Evolutionary conservation across 2,888 invertebrate species (phyloP).

Genomic region (Lasius platythorax): DNA sequence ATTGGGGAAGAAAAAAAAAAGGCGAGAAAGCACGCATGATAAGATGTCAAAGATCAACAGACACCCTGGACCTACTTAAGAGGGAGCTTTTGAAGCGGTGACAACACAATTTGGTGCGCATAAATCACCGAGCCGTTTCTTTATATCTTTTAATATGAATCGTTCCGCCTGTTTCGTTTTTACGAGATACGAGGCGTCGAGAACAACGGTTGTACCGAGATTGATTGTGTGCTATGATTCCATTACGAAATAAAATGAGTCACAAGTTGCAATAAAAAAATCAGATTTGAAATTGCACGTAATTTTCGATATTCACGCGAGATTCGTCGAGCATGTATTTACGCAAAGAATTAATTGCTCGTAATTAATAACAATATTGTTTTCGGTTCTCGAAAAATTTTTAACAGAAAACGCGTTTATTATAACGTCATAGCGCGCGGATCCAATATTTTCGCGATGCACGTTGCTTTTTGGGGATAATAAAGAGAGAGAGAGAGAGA

Average conservation of each 20-base stretch:
- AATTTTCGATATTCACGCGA: not conserved
- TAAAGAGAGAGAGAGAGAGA: not conserved
- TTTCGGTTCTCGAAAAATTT: constrained; percentile 25
- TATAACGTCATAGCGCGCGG: constrained; percentile 24
- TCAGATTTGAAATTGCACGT: not conserved
- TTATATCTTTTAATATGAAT: constrained; percentile 85
- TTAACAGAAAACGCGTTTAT: constrained; percentile 54
- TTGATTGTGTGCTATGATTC: constrained; percentile 77
- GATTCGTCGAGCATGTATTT: not conserved
- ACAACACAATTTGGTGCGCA: constrained; percentile 85
- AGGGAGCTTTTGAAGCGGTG: constrained; percentile 70
- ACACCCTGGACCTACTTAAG: constrained; percentile 48
- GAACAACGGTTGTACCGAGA: constrained; percentile 80
- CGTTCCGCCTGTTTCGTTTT: constrained; percentile 66
- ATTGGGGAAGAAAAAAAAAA: constrained; percentile 68
- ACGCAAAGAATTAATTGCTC: not conserved
- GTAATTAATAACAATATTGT: constrained; percentile 23
- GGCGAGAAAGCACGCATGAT: constrained; percentile 66
- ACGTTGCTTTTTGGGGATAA: constrained; percentile 57
- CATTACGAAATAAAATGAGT: constrained; percentile 17
- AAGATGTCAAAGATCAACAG: constrained; percentile 72
- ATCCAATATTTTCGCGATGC: constrained; percentile 62
- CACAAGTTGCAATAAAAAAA: not conserved
- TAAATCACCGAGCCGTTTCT: constrained; percentile 84
- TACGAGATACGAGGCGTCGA: constrained; percentile 74